Conservation (phyloP, 2,888 invertebrate genomes). For the Euproctis similis region DNA sequence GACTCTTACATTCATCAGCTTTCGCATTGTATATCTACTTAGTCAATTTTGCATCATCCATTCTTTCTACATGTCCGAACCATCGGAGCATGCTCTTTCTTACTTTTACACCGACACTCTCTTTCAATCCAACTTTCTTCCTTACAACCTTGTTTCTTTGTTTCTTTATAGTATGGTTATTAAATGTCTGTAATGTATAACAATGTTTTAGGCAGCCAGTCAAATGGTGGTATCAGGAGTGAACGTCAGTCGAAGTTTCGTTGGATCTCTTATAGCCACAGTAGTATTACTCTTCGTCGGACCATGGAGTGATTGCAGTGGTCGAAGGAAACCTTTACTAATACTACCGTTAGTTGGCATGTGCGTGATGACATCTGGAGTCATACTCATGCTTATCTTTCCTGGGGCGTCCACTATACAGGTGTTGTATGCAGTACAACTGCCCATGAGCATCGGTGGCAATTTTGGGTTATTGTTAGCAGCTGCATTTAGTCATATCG, state of each 20-base stretch:
- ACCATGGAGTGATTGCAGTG: conserved; percentile 78
- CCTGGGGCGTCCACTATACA: conserved; percentile 59
- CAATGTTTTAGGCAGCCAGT: conserved; percentile 45
- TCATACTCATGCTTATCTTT: conserved; percentile 57
- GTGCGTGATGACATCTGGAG: conserved; percentile 61
- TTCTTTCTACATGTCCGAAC: too few species aligned
- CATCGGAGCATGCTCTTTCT: too few species aligned
- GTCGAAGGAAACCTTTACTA: conserved; percentile 74
- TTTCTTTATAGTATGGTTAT: too few species aligned
- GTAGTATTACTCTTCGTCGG: conserved; percentile 75
- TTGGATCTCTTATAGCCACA: conserved; percentile 76
- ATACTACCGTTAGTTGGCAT: conserved; percentile 74
- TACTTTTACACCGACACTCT: too few species aligned
- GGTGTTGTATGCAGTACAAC: conserved; percentile 60
- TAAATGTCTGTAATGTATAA: too few species aligned
- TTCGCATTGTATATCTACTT: too few species aligned
- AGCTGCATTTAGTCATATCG: conserved; percentile 85
- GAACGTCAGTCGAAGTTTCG: conserved; percentile 77
- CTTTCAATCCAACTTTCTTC: too few species aligned
- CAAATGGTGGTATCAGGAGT: conserved; percentile 80
- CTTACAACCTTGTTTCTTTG: too few species aligned
- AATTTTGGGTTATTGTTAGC: conserved; percentile 83
- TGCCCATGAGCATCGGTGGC: conserved; percentile 82
- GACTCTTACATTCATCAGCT: too few species aligned
- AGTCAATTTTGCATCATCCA: too few species aligned